Evolutionary conservation across 2,113 vertebrate genomes (phyloP).

Genomic region (Prionailurus viverrinus): DNA sequence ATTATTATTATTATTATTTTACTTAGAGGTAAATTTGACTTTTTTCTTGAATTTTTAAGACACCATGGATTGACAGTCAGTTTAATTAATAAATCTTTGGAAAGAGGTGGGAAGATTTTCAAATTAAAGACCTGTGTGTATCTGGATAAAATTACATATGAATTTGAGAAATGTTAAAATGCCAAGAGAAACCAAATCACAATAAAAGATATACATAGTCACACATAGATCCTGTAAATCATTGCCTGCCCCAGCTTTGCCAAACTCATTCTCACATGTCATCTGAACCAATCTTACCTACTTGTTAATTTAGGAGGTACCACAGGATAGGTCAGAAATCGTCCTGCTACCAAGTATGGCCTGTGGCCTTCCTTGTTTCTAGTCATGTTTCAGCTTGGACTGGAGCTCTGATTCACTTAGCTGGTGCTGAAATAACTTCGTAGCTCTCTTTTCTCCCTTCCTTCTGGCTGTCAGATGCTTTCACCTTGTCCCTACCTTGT

Average conservation of each 20-base stretch:
- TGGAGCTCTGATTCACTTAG: neutral
- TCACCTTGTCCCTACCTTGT: neutral
- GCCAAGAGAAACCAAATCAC: neutral
- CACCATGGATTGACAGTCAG: neutral
- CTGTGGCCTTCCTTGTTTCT: neutral
- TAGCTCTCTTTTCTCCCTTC: neutral
- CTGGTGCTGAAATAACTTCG: neutral
- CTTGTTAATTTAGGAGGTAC: neutral
- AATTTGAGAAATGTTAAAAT: constrained; percentile 1
- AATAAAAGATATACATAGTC: neutral
- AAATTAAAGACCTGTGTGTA: neutral
- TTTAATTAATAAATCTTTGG: neutral
- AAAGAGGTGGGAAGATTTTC: neutral
- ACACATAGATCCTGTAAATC: neutral
- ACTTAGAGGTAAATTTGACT: neutral
- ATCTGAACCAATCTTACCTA: neutral
- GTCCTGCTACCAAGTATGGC: neutral
- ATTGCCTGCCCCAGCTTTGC: neutral
- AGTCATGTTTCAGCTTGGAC: neutral
- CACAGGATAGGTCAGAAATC: neutral
- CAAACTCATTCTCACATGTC: neutral
- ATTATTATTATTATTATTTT: neutral
- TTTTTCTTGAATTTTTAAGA: neutral
- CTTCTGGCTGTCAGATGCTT: neutral
- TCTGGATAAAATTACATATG: neutral